A percentile compares a stretch with the other conserved stretches of the same genome.
These are phyloP conservation scores for Pomatostomus ruficeps DNA, from an alignment of 2,113 vertebrate species.

Conservation along the genomic window DNA sequence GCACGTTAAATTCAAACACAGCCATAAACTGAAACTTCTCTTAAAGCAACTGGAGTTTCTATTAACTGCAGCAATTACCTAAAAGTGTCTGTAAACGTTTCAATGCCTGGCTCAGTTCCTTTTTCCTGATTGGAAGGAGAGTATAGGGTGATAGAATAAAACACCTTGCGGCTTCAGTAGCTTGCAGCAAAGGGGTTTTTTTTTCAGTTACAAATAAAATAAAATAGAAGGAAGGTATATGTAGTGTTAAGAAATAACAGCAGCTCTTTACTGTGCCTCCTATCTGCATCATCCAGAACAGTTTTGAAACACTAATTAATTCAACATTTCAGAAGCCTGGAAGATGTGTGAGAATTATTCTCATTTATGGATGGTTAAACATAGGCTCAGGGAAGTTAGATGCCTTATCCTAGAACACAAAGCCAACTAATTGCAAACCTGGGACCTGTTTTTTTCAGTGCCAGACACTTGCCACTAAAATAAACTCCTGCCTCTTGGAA, in stretches of 20 bases:
- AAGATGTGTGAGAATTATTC: neutral
- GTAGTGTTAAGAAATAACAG: neutral
- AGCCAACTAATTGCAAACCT: neutral
- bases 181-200: neutral
- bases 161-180: neutral
- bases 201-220: neutral
- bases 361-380: neutral
- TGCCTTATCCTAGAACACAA: neutral
- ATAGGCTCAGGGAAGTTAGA: neutral
- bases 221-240: neutral
- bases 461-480: neutral
- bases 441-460: neutral
- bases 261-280: neutral
- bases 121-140: conserved; percentile 10
- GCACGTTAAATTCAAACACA: neutral
- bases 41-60: conserved; percentile 12
- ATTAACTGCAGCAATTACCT: conserved; percentile 30
- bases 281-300: neutral
- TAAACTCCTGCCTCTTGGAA: neutral
- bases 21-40: conserved; percentile 5
- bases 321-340: neutral
- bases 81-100: conserved; percentile 29
- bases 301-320: conserved; percentile 11
- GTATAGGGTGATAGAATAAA: neutral
- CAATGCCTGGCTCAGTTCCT: neutral